A percentile compares a stretch with the other conserved stretches of the same genome.
These are phyloP conservation scores for Cathartes aura DNA, from an alignment of 2,113 vertebrate genomes.

Conservation along the genomic window DNA sequence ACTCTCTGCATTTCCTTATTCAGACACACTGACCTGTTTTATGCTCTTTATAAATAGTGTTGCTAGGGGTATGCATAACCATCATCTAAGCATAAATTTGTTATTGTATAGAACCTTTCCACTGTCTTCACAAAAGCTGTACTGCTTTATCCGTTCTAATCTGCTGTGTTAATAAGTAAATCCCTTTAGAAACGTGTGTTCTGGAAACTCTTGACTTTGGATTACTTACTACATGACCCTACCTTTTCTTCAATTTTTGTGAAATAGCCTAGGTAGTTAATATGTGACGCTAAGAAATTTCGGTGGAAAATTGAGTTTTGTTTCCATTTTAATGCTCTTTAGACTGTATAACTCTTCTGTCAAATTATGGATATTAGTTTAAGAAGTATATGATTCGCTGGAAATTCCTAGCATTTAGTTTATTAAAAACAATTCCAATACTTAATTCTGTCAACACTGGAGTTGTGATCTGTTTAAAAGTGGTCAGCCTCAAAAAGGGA, in stretches of 20 bases:
- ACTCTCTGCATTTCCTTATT: not conserved
- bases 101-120: not conserved
- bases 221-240: not conserved
- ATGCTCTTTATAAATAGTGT: not conserved
- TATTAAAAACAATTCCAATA: not conserved
- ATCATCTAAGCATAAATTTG: not conserved
- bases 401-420: not conserved
- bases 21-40: not conserved
- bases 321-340: not conserved
- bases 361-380: not conserved
- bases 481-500: not conserved
- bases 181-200: not conserved
- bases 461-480: not conserved
- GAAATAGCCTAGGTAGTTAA: not conserved
- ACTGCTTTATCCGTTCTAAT: not conserved
- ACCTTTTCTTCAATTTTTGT: not conserved
- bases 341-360: not conserved
- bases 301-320: not conserved
- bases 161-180: not conserved
- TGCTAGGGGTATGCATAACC: not conserved
- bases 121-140: not conserved
- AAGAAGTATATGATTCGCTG: not conserved
- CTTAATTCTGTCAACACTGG: not conserved
- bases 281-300: not conserved
- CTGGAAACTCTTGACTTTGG: not conserved